Evolutionary conservation across 2,888 invertebrate genomes (phyloP).

Genomic region (Andrena fulva): DNA sequence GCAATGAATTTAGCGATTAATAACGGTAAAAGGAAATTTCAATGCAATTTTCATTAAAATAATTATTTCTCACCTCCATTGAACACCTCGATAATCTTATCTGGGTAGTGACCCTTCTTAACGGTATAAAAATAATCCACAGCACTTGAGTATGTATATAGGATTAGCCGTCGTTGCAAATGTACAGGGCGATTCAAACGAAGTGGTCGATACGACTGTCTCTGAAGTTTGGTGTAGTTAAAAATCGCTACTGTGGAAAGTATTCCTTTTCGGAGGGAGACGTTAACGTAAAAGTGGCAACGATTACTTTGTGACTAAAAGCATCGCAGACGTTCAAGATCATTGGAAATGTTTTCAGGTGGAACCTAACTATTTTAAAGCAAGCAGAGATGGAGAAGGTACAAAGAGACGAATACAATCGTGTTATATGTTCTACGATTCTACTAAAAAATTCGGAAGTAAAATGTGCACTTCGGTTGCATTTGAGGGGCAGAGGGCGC

Average conservation of each 20-base stretch:
- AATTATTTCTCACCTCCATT: background rate
- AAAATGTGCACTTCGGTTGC: no score
- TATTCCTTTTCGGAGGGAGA: no score
- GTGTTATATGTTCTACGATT: no score
- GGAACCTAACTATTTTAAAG: no score
- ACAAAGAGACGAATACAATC: no score
- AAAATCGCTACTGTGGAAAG: no score
- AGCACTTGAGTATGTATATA: background rate
- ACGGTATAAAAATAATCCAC: background rate
- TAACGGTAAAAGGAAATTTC: background rate
- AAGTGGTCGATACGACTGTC: background rate
- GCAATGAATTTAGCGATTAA: background rate
- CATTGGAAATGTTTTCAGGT: no score
- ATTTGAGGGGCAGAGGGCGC: no score
- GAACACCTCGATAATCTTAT: background rate
- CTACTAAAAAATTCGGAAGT: no score
- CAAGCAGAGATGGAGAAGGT: no score
- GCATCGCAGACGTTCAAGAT: no score
- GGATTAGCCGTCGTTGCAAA: background rate
- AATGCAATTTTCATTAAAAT: background rate
- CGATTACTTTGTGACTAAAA: background rate
- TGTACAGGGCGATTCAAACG: slow-evolving; percentile 13
- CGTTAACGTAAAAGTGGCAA: background rate
- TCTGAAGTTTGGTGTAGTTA: no score
- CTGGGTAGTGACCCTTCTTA: background rate